Conservation (phyloP, 2,113 vertebrate genomes). For the Megaptera novaeangliae region DNA sequence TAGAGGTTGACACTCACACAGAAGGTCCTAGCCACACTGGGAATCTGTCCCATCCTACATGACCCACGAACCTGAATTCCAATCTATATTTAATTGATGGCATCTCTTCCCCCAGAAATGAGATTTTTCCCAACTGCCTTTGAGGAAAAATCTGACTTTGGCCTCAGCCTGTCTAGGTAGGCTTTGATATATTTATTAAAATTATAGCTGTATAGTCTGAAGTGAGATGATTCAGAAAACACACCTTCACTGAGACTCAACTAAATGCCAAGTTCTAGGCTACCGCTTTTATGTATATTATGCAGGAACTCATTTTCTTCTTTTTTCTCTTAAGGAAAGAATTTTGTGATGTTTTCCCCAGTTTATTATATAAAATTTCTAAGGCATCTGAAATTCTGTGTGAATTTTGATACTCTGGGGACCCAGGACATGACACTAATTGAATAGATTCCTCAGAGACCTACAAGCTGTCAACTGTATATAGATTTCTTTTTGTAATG, state of each 20-base stretch:
- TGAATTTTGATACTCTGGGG: neutral
- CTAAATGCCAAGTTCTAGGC: neutral
- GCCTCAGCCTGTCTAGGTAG: neutral
- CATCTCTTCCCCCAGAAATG: neutral
- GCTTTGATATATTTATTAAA: neutral
- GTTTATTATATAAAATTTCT: neutral
- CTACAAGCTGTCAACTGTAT: conserved; percentile 32
- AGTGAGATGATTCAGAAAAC: neutral
- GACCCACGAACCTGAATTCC: neutral
- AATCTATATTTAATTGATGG: neutral
- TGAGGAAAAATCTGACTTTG: neutral
- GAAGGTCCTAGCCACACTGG: neutral
- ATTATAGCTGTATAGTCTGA: neutral
- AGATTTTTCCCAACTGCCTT: neutral
- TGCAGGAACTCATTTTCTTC: neutral
- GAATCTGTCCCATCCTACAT: neutral
- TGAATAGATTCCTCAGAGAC: conserved; percentile 50
- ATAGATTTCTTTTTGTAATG: conserved; percentile 59
- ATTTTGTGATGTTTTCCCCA: neutral
- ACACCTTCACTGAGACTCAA: neutral
- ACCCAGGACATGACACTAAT: neutral
- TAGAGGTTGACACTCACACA: neutral
- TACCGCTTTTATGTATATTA: neutral
- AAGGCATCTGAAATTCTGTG: conserved; percentile 8
- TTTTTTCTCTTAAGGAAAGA: neutral